Percentiles rank a stretch among this genome's conserved stretches.
phyloP scores from a whole-genome alignment of 2,797 vertebrate genomes.

The Hozukius guyotensis region DNA sequence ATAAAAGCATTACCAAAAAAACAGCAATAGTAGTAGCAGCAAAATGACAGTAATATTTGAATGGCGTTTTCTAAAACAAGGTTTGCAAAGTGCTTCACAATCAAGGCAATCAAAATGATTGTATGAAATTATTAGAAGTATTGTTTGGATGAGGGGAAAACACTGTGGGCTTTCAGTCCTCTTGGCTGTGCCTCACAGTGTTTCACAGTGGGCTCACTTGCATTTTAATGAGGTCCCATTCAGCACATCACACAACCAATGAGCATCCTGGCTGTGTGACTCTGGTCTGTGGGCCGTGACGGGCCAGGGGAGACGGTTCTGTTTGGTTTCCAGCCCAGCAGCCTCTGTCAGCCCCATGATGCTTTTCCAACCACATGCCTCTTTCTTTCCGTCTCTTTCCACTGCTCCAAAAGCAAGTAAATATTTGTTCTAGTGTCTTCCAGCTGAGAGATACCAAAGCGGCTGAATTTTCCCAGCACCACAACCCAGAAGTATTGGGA shows the following conservation, averaged over 20 bases:
- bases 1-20: neutral
- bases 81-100: conserved; percentile 3
- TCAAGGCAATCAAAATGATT: neutral
- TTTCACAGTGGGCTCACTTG: conserved; percentile 53
- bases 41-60: neutral
- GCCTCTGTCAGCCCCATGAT: conserved; percentile 29
- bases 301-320: conserved; percentile 39
- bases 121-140: conserved; percentile 1
- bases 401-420: conserved; percentile 30
- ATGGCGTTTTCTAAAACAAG: neutral
- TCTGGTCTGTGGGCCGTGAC: conserved; percentile 18
- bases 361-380: conserved; percentile 25
- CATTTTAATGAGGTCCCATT: conserved; percentile 71
- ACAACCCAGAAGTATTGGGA: neutral
- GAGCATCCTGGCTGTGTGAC: conserved; percentile 48
- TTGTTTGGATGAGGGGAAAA: conserved; percentile 20
- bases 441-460: conserved; percentile 14
- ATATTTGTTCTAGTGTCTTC: conserved; percentile 55
- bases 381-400: conserved; percentile 12
- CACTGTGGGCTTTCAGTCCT: conserved; percentile 44
- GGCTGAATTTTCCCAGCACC: neutral
- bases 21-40: no score
- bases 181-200: conserved; percentile 42
- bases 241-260: conserved; percentile 48
- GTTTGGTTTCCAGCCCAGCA: conserved; percentile 57